A percentile compares a stretch with the other conserved stretches of the same genome.
phyloP scores from a whole-genome alignment of 2,888 invertebrate genomes.

The Drosophila testacea region DNA sequence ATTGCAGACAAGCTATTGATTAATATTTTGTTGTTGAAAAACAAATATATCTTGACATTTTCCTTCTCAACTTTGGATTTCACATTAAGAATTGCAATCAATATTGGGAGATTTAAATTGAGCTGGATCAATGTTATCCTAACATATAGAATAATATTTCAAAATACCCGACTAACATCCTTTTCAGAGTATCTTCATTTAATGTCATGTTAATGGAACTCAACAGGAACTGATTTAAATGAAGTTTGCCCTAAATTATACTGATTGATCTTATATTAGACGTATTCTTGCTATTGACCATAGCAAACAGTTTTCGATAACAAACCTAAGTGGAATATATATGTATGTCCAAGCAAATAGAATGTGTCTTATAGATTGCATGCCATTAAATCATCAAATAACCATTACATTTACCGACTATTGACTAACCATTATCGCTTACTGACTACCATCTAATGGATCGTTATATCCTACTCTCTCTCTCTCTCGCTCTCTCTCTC shows the following conservation, averaged over 20 bases:
- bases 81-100: not conserved
- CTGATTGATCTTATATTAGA: not conserved
- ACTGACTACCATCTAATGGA: constrained; percentile 23
- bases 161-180: not conserved
- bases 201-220: not conserved
- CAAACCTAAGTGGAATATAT: not conserved
- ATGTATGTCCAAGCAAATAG: constrained; percentile 15
- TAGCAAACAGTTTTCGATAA: too few relatives aligned
- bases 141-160: not conserved
- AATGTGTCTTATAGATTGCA: constrained; percentile 14
- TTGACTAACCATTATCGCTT: constrained; percentile 19
- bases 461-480: not conserved
- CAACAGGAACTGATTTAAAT: not conserved
- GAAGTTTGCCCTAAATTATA: not conserved
- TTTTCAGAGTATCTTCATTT: not conserved
- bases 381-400: not conserved
- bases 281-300: too few relatives aligned
- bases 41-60: not conserved
- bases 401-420: constrained; percentile 13
- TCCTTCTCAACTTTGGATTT: not conserved
- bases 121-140: not conserved
- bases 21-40: not conserved
- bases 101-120: not conserved
- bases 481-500: too few relatives aligned
- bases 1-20: not conserved